A percentile compares a stretch with the other conserved stretches of the same genome.
Conservation (phyloP, 2,888 invertebrate genomes). For the Heliothis peltigera region DNA sequence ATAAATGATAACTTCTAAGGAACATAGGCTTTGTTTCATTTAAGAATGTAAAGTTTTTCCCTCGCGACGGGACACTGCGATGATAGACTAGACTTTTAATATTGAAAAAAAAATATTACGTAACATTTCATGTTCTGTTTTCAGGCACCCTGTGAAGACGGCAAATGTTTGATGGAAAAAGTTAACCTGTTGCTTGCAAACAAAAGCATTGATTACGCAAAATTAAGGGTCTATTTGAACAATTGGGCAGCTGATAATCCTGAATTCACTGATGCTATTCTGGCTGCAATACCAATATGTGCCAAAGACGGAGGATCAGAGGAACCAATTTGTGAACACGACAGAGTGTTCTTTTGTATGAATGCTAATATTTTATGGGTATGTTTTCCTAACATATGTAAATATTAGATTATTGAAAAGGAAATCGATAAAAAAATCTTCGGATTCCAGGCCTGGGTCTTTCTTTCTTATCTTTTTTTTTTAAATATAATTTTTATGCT, state of each 20-base stretch:
- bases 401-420: too few relatives aligned
- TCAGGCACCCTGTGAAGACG: conserved; percentile 24
- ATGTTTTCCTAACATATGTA: background rate
- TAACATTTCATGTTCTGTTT: background rate
- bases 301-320: conserved; percentile 61
- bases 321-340: conserved; percentile 74
- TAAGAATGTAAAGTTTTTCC: too few relatives aligned
- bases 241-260: conserved; percentile 67
- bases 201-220: conserved; percentile 68
- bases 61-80: too few relatives aligned
- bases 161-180: conserved; percentile 72
- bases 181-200: conserved; percentile 70
- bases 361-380: conserved; percentile 66
- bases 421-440: too few relatives aligned
- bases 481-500: too few relatives aligned
- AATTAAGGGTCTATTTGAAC: conserved; percentile 64
- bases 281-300: conserved; percentile 60
- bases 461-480: too few relatives aligned
- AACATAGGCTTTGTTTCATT: too few relatives aligned
- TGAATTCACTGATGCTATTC: conserved; percentile 67
- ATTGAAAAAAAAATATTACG: too few relatives aligned
- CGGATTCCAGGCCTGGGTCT: too few relatives aligned
- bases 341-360: conserved; percentile 76
- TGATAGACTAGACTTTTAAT: too few relatives aligned
- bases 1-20: too few relatives aligned